Percentiles rank a stretch among this genome's conserved stretches.
phyloP scores from a whole-genome alignment of 2,797 vertebrate species.

The Pelobates cultripes region DNA sequence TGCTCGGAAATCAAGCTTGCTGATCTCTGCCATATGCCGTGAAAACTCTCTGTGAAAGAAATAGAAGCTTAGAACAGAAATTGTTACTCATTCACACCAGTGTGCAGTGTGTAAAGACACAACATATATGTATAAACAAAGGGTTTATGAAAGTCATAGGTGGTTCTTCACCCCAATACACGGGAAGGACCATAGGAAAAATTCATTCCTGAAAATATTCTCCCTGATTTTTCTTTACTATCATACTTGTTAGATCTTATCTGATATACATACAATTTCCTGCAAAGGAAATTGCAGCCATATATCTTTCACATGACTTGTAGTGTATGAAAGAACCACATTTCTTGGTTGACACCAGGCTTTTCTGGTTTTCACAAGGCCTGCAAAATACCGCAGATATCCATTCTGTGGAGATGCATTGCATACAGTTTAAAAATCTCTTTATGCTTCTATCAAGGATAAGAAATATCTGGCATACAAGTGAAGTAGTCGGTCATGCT shows the following conservation, averaged over 20 bases:
- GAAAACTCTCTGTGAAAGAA: slow-evolving; percentile 6
- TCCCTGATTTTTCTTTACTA: neutral
- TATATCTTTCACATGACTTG: slow-evolving; percentile 1
- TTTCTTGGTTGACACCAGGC: neutral
- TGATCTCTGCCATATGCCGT: slow-evolving; percentile 46
- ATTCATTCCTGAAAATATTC: neutral
- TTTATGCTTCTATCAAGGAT: too few relatives aligned
- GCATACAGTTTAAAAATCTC: too few relatives aligned
- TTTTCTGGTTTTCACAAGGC: too few relatives aligned
- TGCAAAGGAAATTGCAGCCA: slow-evolving; percentile 18
- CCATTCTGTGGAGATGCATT: too few relatives aligned
- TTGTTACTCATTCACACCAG: slow-evolving; percentile 27
- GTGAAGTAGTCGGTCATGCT: neutral
- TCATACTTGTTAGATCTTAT: slow-evolving; percentile 7
- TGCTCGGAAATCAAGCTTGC: slow-evolving; percentile 37
- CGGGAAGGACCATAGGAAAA: neutral
- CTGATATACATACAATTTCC: slow-evolving; percentile 17
- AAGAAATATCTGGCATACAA: too few relatives aligned
- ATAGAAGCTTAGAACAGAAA: slow-evolving; percentile 11
- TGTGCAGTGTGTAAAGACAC: neutral
- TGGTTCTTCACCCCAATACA: neutral
- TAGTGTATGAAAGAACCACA: neutral
- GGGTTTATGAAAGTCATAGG: neutral
- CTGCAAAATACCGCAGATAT: too few relatives aligned
- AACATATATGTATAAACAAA: neutral